Evolutionary conservation across 2,113 vertebrate genomes (phyloP).

Genomic region (Connochaetes taurinus): DNA sequence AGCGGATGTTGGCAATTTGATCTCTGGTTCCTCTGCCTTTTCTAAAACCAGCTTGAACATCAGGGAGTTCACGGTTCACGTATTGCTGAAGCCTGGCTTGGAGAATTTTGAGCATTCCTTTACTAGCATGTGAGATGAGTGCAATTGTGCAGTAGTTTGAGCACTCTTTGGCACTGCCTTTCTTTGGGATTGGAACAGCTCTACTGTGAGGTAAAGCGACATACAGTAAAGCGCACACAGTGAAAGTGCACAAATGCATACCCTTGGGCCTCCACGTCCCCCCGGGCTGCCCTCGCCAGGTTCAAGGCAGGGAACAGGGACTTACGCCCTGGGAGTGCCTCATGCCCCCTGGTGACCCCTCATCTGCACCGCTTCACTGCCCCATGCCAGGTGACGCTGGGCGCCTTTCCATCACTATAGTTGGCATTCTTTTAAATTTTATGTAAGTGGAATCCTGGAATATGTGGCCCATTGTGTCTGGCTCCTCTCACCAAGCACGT

Average conservation of each 20-base stretch:
- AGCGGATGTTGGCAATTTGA: too few relatives aligned
- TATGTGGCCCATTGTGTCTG: not conserved
- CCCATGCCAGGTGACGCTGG: not conserved
- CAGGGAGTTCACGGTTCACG: too few relatives aligned
- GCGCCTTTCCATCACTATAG: fast-evolving
- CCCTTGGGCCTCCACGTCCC: not conserved
- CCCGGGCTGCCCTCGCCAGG: not conserved
- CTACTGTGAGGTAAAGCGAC: too few relatives aligned
- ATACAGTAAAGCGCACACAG: fast-evolving
- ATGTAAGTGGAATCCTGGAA: not conserved
- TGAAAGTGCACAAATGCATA: fast-evolving
- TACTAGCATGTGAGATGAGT: too few relatives aligned
- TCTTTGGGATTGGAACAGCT: not conserved
- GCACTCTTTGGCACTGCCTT: too few relatives aligned
- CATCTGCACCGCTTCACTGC: not conserved
- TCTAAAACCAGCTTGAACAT: too few relatives aligned
- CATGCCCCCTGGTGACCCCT: fast-evolving
- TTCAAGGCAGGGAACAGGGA: not conserved
- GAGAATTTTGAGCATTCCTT: too few relatives aligned
- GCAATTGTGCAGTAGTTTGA: too few relatives aligned
- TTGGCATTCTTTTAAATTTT: not conserved
- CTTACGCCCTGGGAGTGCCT: not conserved
- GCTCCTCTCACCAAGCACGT: not conserved
- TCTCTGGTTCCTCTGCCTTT: too few relatives aligned
- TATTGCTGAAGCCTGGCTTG: too few relatives aligned